Percentiles rank a stretch among this genome's conserved stretches.
phyloP scores from a whole-genome alignment of 2,797 vertebrate genomes.

The Sparidentex hasta region DNA sequence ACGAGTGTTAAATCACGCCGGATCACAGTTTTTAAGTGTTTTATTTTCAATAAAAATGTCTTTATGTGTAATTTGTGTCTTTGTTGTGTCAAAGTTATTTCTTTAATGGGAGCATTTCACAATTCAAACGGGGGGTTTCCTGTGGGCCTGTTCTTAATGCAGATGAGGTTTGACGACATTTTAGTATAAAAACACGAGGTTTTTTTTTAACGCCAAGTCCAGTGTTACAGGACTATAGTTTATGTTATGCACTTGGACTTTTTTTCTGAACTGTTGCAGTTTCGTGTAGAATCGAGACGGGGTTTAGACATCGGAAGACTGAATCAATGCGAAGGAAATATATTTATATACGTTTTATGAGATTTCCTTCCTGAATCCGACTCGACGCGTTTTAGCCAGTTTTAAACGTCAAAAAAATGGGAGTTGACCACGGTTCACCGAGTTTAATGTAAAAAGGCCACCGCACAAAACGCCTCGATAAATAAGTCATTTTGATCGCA shows the following conservation, averaged over 20 bases:
- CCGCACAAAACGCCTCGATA: neutral
- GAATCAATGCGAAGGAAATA: neutral
- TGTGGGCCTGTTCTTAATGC: conserved; percentile 15
- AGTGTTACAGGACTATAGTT: neutral
- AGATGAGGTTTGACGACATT: conserved; percentile 24
- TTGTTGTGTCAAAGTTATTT: conserved; percentile 69
- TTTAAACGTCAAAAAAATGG: conserved; percentile 27
- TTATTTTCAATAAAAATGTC: conserved; percentile 69
- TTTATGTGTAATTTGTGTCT: conserved; percentile 55
- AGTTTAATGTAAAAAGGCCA: conserved; percentile 36
- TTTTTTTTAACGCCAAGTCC: neutral
- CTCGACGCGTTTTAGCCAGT: conserved; percentile 11
- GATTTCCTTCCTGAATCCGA: neutral
- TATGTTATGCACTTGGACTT: conserved; percentile 31
- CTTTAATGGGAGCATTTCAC: conserved; percentile 30
- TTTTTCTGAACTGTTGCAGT: conserved; percentile 53
- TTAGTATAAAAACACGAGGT: neutral
- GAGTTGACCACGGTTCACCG: conserved; percentile 24
- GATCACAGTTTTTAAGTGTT: conserved; percentile 47
- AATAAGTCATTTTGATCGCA: conserved; percentile 45
- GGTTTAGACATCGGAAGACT: neutral
- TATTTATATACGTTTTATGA: neutral
- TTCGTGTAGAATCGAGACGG: neutral
- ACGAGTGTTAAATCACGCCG: neutral
- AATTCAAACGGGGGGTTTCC: neutral